Percentiles rank a stretch among this genome's conserved stretches.
Evolutionary conservation across 2,797 vertebrate genomes (phyloP).

Genomic region (Darevskia nairensis): DNA sequence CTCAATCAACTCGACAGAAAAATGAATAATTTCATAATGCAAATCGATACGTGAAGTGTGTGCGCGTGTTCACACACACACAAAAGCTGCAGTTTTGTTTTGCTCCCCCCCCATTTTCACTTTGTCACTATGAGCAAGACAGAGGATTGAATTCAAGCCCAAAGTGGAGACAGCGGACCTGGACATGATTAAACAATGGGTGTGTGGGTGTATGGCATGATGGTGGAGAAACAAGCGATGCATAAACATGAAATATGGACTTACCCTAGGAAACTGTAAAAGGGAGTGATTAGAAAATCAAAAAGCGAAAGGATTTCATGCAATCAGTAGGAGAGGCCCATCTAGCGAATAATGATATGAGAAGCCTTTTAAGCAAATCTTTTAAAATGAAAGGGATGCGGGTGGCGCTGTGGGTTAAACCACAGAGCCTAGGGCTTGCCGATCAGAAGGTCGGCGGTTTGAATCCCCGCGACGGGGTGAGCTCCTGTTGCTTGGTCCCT

Average conservation of each 20-base stretch:
- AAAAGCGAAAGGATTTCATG: not conserved
- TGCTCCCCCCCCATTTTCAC: not conserved
- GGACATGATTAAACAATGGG: not conserved
- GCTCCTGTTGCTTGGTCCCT: no score
- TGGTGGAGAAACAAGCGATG: not conserved
- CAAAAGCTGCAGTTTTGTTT: not conserved
- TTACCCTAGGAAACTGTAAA: conserved; percentile 10
- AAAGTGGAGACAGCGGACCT: not conserved
- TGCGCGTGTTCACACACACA: no score
- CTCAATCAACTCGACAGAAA: conserved; percentile 5
- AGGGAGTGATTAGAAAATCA: conserved; percentile 15
- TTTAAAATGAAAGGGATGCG: not conserved
- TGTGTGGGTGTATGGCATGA: not conserved
- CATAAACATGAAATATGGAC: conserved; percentile 29
- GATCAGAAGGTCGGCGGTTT: no score
- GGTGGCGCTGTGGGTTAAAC: no score
- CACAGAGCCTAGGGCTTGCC: no score
- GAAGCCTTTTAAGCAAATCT: not conserved
- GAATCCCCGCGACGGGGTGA: no score
- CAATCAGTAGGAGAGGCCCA: not conserved
- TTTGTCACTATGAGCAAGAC: not conserved
- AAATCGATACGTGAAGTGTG: not conserved
- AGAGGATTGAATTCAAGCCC: conserved; percentile 22
- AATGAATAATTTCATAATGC: conserved; percentile 28
- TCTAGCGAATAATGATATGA: not conserved